Evolutionary conservation across 2,113 vertebrate genomes (phyloP), one percentile per base, ranked within the genome.

Genomic region (Oxyruncus cristatus): DNA sequence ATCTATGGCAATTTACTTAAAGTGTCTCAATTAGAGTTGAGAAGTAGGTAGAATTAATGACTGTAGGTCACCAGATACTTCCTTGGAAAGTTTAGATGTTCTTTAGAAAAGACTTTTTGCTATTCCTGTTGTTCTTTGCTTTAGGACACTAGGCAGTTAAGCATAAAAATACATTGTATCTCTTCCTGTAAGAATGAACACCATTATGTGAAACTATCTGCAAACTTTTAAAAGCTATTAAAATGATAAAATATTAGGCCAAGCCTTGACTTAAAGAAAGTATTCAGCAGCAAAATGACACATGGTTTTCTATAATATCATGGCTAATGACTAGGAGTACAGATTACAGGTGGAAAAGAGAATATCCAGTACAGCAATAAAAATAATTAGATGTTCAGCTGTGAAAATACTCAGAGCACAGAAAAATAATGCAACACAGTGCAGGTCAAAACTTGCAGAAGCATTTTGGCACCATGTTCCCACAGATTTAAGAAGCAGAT

Each of bases 161-260:
- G 6, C 19, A 41, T 26, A 58, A 0, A 0, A 59, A 68, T 52
- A 35, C 21, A 33, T 41, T 0, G 61, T 44, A 61, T 55, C 42
- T 63, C 7, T 10, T 71, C 12, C 58, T 88, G 8, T 59, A 63
- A 85, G 46, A 74, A 85, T 66, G 28, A 89, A 46, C 21, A 59
- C 3, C 14, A 33, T 37, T 73, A 49, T 22, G 33, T 77, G 24
- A 47, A 93, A 71, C 3, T 67, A 11, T 13, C 20, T 37, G 14
- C 3, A 67, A 62, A 87, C 3, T 75, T 74, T 67, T 15, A 88
- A 88, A 85, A 78, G 11, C 15, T 35, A 53, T 85, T 71, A 44
- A 93, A 71, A 55, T 35, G 1, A 39, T 33, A 62, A 85, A 56
- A 28, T 74, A 67, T 42, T 88, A 75, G 32, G 61, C 16, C 0